phyloP scores from a whole-genome alignment of 2,797 vertebrate species.

The Ptychadena robeensis region DNA sequence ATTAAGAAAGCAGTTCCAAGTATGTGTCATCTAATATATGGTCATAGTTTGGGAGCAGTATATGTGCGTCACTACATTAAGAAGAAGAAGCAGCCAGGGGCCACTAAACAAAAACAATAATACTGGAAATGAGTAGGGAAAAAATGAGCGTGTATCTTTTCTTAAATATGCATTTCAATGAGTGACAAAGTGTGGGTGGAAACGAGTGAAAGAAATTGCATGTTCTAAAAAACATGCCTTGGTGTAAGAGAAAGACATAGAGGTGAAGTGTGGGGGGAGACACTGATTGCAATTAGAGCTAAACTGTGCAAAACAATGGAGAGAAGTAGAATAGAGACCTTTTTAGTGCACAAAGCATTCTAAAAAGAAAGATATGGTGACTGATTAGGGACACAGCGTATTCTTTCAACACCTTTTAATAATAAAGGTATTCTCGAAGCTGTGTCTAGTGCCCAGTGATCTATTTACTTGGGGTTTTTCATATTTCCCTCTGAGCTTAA shows the following conservation, averaged over 20 bases:
- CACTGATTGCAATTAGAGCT: constrained; percentile 15
- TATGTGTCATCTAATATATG: not conserved
- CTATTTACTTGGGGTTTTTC: too few species aligned
- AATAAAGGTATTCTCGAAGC: constrained; percentile 1
- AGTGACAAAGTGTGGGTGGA: constrained; percentile 59
- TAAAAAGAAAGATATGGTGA: constrained; percentile 15
- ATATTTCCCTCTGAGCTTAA: too few species aligned
- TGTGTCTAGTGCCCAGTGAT: too few species aligned
- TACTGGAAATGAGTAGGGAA: constrained; percentile 35
- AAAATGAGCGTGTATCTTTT: constrained; percentile 38
- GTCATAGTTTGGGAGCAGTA: not conserved
- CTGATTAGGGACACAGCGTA: constrained; percentile 16
- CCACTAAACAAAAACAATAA: constrained; percentile 13
- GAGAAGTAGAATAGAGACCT: not conserved
- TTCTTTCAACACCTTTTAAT: constrained; percentile 43
- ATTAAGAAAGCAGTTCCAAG: not conserved
- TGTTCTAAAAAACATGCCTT: constrained; percentile 55
- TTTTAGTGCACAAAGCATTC: not conserved
- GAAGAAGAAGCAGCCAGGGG: not conserved
- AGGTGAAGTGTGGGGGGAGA: constrained; percentile 6
- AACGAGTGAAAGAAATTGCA: constrained; percentile 58
- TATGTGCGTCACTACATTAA: not conserved
- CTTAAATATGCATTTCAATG: constrained; percentile 52
- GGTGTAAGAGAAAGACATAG: constrained; percentile 49
- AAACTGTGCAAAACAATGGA: constrained; percentile 31